Evolutionary conservation across 2,888 invertebrate species (phyloP).

Genomic region (Oxycera nigricornis): DNA sequence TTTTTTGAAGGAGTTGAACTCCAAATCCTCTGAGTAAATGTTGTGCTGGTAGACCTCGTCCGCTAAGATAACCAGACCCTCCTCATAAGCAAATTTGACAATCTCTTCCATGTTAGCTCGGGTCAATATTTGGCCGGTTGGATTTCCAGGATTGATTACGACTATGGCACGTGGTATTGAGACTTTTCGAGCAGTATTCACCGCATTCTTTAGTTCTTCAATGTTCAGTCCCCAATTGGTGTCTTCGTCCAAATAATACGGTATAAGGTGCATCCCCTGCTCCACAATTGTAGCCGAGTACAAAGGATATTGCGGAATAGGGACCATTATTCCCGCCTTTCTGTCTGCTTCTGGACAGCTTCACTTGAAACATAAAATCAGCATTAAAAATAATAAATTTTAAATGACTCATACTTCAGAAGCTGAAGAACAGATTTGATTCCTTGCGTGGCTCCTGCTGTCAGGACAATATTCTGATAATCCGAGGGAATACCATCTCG

Average conservation of each 20-base stretch:
- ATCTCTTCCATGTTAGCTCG: constrained; percentile 88
- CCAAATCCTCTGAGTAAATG: constrained; percentile 84
- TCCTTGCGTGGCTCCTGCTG: constrained; percentile 90
- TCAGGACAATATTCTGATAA: constrained; percentile 82
- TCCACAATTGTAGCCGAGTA: constrained; percentile 96
- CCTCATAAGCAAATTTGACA: constrained; percentile 88
- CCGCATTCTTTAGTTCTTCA: constrained; percentile 79
- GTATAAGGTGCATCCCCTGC: constrained; percentile 83
- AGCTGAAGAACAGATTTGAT: constrained; percentile 81
- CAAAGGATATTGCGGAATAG: constrained; percentile 98
- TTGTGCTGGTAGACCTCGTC: constrained; percentile 99
- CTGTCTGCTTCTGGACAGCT: constrained; percentile 51
- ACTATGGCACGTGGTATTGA: constrained; percentile 85
- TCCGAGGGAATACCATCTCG: constrained; percentile 79
- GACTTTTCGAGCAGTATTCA: constrained; percentile 67
- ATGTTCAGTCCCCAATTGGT: constrained; percentile 84
- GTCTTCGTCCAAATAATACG: constrained; percentile 91
- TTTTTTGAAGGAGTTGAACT: constrained; percentile 96
- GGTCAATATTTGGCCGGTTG: constrained; percentile 93
- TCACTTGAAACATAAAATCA: too few relatives aligned
- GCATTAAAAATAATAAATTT: constrained; percentile 66
- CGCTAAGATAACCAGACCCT: constrained; percentile 85
- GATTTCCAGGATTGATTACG: constrained; percentile 98
- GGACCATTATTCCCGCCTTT: constrained; percentile 85
- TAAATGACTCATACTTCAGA: not conserved